Conservation (phyloP, 2,797 vertebrate genomes). For the Gymnocypris eckloni region DNA sequence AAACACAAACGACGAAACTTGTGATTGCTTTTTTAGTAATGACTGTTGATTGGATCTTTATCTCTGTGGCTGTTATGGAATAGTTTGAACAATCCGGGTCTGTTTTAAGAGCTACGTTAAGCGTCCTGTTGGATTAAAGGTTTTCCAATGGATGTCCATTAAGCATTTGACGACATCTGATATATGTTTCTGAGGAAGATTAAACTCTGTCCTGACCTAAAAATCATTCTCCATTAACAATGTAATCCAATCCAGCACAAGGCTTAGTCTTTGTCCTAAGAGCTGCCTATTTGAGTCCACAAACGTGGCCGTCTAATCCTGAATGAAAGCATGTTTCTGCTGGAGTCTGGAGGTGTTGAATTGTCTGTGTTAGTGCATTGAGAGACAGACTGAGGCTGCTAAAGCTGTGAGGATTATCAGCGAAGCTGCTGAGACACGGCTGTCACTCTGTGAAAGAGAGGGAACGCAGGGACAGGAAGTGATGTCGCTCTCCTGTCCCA, state of each 20-base stretch:
- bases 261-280: slow-evolving; percentile 31
- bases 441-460: slow-evolving; percentile 10
- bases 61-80: neutral
- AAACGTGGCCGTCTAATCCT: slow-evolving; percentile 33
- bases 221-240: slow-evolving; percentile 37
- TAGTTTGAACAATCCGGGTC: neutral
- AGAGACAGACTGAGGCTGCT: slow-evolving; percentile 26
- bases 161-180: slow-evolving; percentile 20
- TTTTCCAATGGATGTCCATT: slow-evolving; percentile 13
- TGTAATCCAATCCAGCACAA: slow-evolving; percentile 21
- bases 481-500: slow-evolving; percentile 1
- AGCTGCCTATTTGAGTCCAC: slow-evolving; percentile 2
- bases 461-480: neutral
- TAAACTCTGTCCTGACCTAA: slow-evolving; percentile 31
- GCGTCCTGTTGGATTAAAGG: slow-evolving; percentile 6
- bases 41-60: neutral
- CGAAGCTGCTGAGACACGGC: slow-evolving; percentile 35
- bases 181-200: slow-evolving; percentile 33
- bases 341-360: slow-evolving; percentile 35
- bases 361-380: slow-evolving; percentile 24
- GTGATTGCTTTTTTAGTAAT: neutral
- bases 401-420: slow-evolving; percentile 52
- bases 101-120: slow-evolving; percentile 1
- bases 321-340: slow-evolving; percentile 23
- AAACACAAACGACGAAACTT: neutral